phyloP scores from a whole-genome alignment of 2,113 vertebrate species.

The Tursiops truncatus region DNA sequence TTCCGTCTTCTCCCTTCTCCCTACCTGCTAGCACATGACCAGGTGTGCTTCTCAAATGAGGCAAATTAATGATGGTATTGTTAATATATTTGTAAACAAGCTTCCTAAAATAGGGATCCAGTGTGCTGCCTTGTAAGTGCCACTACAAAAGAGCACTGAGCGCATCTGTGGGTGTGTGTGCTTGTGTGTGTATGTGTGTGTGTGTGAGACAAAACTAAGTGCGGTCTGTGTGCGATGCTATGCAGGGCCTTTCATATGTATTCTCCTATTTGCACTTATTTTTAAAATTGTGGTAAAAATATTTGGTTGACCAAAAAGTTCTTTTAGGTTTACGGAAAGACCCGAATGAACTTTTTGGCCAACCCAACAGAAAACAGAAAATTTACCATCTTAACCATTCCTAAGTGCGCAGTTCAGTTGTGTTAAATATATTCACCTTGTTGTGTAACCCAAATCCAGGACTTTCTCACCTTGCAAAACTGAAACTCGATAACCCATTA shows the following conservation, averaged over 20 bases:
- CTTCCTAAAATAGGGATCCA: background rate
- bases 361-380: background rate
- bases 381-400: background rate
- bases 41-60: background rate
- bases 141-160: background rate
- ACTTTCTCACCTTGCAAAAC: background rate
- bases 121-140: background rate
- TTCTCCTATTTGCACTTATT: background rate
- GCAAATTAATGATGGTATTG: background rate
- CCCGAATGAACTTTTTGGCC: too few species aligned
- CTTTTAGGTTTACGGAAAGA: too few species aligned
- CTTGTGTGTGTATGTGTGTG: background rate
- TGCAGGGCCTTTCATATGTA: background rate
- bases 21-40: background rate
- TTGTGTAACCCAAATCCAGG: background rate
- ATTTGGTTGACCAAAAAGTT: too few species aligned
- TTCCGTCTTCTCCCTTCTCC: background rate
- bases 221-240: accelerated
- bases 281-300: background rate
- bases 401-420: background rate
- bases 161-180: background rate
- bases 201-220: background rate
- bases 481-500: background rate
- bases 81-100: background rate
- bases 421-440: background rate